These are phyloP conservation scores for Opisthocomus hoazin DNA, from an alignment of 2,113 vertebrate genomes.

Conservation along the genomic window DNA sequence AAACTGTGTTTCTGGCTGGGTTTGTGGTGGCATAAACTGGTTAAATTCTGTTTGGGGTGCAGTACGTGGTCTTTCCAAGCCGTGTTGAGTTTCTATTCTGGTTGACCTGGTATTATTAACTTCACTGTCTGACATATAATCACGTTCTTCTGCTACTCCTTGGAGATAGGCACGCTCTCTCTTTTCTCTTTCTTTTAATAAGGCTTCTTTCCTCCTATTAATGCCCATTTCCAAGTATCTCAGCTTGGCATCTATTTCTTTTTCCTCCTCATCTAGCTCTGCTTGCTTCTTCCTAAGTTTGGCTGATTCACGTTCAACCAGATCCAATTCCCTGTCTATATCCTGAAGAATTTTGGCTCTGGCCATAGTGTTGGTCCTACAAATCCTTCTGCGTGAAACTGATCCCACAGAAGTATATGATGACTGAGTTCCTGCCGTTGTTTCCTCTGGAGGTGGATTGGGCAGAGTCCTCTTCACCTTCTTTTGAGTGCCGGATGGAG, in stretches of 20 bases:
- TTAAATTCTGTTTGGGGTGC: conserved; percentile 94
- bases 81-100: conserved; percentile 82
- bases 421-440: conserved; percentile 74
- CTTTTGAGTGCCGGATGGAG: conserved; percentile 85
- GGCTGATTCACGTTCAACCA: conserved; percentile 96
- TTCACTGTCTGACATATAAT: conserved; percentile 99
- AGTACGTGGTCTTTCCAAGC: conserved; percentile 89
- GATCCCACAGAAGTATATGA: conserved; percentile 83
- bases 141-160: conserved; percentile 96
- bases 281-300: conserved; percentile 98
- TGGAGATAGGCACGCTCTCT: conserved; percentile 96
- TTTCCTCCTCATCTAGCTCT: conserved; percentile 97
- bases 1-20: conserved; percentile 90
- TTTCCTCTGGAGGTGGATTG: conserved; percentile 93
- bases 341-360: conserved; percentile 98
- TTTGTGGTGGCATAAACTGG: conserved; percentile 92
- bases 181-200: conserved; percentile 96
- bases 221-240: conserved; percentile 99
- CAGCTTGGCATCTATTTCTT: conserved; percentile 97
- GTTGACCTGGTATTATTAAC: conserved; percentile 89
- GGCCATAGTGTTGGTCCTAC: conserved; percentile 94
- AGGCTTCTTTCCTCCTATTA: conserved; percentile 94
- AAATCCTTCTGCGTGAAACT: conserved; percentile 86
- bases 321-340: conserved; percentile 95
- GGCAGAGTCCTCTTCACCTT: conserved; percentile 97